Evolutionary conservation across 2,797 vertebrate species (phyloP).

Genomic region (Crenuchus spilurus): DNA sequence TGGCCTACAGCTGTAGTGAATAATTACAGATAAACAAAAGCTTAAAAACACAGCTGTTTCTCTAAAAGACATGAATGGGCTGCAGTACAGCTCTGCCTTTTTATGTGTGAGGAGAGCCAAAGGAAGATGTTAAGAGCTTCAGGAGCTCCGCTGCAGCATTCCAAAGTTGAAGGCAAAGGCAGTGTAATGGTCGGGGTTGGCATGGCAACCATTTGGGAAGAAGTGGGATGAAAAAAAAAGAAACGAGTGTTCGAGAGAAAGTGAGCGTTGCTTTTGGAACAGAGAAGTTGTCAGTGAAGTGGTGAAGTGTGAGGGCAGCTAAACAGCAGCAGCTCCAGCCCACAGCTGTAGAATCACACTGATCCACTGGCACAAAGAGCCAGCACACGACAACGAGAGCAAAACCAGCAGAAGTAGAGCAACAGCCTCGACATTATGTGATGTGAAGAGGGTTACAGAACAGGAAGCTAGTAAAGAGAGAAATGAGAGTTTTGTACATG

Average conservation of each 20-base stretch:
- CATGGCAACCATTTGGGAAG: slow-evolving; percentile 57
- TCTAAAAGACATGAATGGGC: not conserved
- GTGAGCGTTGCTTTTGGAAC: slow-evolving; percentile 24
- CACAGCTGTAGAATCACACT: not conserved
- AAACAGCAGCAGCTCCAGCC: slow-evolving; percentile 19
- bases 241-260: slow-evolving; percentile 3
- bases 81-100: slow-evolving; percentile 25
- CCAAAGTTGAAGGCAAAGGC: slow-evolving; percentile 46
- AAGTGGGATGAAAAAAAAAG: slow-evolving; percentile 31
- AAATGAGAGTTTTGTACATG: no score
- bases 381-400: not conserved
- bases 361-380: not conserved
- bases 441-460: slow-evolving; percentile 14
- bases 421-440: not conserved
- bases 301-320: slow-evolving; percentile 25
- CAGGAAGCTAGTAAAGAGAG: not conserved
- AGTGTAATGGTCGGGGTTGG: slow-evolving; percentile 57
- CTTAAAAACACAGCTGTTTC: slow-evolving; percentile 17
- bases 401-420: not conserved
- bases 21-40: not conserved
- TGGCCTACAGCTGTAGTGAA: not conserved
- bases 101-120: not conserved
- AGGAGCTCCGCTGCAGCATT: slow-evolving; percentile 37
- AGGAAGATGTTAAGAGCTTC: slow-evolving; percentile 38
- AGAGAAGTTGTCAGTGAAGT: slow-evolving; percentile 17